Conservation (phyloP, 2,113 vertebrate genomes). For the Microtus montanus region DNA sequence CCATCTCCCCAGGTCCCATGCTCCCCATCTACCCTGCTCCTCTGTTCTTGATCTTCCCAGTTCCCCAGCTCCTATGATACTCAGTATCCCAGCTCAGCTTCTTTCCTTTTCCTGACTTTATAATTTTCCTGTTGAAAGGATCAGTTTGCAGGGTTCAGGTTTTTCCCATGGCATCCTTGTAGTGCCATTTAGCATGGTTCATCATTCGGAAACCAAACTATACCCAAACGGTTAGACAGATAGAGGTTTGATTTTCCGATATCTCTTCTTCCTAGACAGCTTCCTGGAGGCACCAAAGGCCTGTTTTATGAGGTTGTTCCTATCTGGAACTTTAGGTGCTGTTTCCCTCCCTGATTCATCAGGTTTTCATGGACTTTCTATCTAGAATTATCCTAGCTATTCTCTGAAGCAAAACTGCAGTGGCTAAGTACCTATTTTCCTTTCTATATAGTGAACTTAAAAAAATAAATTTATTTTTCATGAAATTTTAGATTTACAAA, state of each 20-base stretch:
- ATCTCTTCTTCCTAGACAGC: neutral
- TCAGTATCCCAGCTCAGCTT: neutral
- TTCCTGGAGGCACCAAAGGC: neutral
- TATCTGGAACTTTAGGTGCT: neutral
- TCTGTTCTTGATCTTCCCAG: too few relatives aligned
- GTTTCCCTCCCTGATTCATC: neutral
- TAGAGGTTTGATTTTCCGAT: neutral
- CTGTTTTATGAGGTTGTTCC: neutral
- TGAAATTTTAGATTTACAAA: neutral
- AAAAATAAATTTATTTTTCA: neutral
- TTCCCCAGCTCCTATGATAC: neutral
- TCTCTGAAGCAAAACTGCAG: neutral
- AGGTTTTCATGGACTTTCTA: neutral
- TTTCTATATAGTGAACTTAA: neutral
- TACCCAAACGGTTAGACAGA: neutral
- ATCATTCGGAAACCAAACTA: neutral
- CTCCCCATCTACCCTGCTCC: too few relatives aligned
- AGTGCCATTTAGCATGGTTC: neutral
- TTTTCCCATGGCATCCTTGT: neutral
- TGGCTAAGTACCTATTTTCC: neutral
- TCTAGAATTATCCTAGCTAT: neutral
- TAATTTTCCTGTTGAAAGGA: neutral
- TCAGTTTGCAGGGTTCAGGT: neutral
- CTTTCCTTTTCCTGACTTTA: neutral
- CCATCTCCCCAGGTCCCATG: too few relatives aligned